Evolutionary conservation across 2,113 vertebrate species (phyloP).

Genomic region (Lutjanus erythropterus): DNA sequence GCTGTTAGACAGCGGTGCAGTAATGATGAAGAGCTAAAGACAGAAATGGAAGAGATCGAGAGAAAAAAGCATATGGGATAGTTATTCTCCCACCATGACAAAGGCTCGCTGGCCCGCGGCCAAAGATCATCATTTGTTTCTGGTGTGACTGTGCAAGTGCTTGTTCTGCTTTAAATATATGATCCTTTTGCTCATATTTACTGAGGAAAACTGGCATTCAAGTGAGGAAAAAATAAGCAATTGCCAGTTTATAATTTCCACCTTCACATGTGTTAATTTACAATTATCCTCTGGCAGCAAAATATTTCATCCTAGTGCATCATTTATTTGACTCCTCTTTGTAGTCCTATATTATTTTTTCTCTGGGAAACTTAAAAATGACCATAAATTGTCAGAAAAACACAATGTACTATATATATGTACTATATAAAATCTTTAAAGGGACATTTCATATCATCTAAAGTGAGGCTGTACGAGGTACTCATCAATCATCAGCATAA

Average conservation of each 20-base stretch:
- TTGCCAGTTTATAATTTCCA: background rate
- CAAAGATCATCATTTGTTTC: constrained; percentile 14
- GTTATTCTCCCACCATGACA: constrained; percentile 9
- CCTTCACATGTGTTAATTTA: background rate
- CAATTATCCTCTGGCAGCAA: background rate
- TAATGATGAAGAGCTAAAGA: constrained; percentile 40
- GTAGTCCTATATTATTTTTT: background rate
- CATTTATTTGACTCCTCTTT: constrained; percentile 1
- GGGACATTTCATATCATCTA: too few relatives aligned
- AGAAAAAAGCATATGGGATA: background rate
- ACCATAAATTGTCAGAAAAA: background rate
- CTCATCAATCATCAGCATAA: too few relatives aligned
- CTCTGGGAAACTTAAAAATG: background rate
- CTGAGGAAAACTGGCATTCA: background rate
- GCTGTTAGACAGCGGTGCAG: constrained; percentile 18
- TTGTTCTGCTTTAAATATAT: background rate
- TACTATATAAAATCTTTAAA: too few relatives aligned
- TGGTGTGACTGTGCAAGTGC: background rate
- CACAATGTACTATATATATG: background rate
- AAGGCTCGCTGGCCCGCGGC: background rate
- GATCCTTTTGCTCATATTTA: background rate
- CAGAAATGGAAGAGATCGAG: background rate
- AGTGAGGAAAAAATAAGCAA: background rate
- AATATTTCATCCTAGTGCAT: background rate
- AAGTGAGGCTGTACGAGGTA: too few relatives aligned